Percentiles rank a stretch among this genome's conserved stretches.
Evolutionary conservation across 2,888 invertebrate genomes (phyloP).

Genomic region (Mimas tiliae): DNA sequence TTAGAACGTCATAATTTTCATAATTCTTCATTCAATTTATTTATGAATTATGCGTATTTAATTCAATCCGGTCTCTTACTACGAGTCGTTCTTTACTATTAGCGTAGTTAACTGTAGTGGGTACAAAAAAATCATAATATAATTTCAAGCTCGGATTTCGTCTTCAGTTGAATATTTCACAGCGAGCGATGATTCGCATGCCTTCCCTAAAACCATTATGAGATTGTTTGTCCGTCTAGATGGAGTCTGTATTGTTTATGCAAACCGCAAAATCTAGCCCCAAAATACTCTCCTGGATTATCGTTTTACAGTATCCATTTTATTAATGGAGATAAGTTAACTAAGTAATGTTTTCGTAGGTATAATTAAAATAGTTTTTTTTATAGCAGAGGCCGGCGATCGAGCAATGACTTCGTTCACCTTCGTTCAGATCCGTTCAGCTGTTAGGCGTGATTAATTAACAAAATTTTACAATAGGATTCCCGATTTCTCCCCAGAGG

Average conservation of each 20-base stretch:
- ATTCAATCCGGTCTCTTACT: not conserved
- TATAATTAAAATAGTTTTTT: too few relatives aligned
- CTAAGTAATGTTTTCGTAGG: too few relatives aligned
- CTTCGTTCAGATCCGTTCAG: too few relatives aligned
- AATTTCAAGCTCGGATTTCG: not conserved
- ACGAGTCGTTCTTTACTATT: not conserved
- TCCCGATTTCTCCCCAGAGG: too few relatives aligned
- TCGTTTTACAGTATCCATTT: not conserved
- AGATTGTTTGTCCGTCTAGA: conserved; percentile 9
- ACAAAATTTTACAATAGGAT: too few relatives aligned
- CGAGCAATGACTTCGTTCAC: too few relatives aligned
- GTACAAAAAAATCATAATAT: not conserved
- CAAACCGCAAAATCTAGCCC: not conserved
- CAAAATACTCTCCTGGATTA: not conserved
- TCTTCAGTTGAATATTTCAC: not conserved
- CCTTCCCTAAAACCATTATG: conserved; percentile 12
- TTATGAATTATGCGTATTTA: not conserved
- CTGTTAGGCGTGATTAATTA: too few relatives aligned
- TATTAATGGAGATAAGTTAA: not conserved
- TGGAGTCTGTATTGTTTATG: not conserved
- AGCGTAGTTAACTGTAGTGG: too few relatives aligned
- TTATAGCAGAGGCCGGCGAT: too few relatives aligned
- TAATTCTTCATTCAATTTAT: too few relatives aligned
- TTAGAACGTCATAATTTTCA: too few relatives aligned
- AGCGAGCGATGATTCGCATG: not conserved